Base-by-base conservation (phyloP, 92 coral and sea anemone species). In the Actinostola sp. region DNA sequence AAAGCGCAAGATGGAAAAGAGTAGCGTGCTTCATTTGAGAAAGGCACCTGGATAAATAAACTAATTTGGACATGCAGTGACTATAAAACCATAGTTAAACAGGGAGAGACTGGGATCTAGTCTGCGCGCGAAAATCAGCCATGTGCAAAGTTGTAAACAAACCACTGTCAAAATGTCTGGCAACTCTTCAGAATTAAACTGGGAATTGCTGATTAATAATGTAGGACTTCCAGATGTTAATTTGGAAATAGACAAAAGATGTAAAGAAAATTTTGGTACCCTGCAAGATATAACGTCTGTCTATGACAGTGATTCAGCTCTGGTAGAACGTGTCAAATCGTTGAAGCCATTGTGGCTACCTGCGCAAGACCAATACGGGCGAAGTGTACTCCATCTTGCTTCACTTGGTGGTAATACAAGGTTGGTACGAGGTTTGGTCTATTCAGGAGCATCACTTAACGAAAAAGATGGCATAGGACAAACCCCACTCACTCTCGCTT, bases 381-480 rank as follows among this genome's bases (percentile, higher is more conserved):
- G 91, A 61, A 86, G 66, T 7, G 24, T 80, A 0, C 86, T 86
- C 14, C 85, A 59, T 29, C 20, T 8, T 1, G 78, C 72, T 23
- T 55, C 63, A 34, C 52, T 76, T 42, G 32, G 32, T n/a, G 83
- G 73, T 23, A 57, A 82, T 57, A 43, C 35, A 17, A 21, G 52
- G 2, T 43, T 82, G 1, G 50, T 50, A 1, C 75, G 77, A 60
- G 26, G 62, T 32, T 46, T 83, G 7, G 42, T 83, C n/a, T 70
- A 81, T 25, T 12, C 67, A 58, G 83, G 81, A 26, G 77, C 38
- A 20, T 43, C 60, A 26, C 15, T 70, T 29, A 77, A 83, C 33
- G 46, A 30, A 2, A 15, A 42, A 61, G 83, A 83, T 21, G 82
- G 88, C 45, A 67, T 81, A 24, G 83, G 88, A 16, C 83, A 81